Evolutionary conservation across 2,888 invertebrate genomes (phyloP).

Genomic region (Torymus aiolomorphi): DNA sequence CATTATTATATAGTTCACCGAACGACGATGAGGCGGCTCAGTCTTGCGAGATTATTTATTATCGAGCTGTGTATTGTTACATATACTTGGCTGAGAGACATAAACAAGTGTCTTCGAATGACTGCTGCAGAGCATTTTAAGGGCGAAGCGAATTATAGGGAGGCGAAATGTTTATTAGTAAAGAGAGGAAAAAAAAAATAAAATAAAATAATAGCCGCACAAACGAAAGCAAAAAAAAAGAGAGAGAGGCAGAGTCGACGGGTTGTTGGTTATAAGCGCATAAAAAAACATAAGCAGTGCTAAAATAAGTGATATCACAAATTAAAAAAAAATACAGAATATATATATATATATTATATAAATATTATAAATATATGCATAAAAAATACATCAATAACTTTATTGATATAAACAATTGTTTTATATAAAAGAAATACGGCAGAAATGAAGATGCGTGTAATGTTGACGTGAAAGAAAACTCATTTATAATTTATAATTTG

Average conservation of each 20-base stretch:
- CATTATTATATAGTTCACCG: no score
- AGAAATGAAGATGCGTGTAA: conserved; percentile 60
- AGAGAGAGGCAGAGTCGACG: neutral
- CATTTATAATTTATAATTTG: conserved; percentile 49
- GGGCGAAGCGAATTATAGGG: no score
- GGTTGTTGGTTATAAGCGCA: conserved; percentile 31
- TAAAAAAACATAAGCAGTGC: conserved; percentile 43
- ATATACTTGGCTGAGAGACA: no score
- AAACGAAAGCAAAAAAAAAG: neutral
- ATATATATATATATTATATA: conserved; percentile 59
- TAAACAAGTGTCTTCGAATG: no score
- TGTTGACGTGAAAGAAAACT: conserved; percentile 59
- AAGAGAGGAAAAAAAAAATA: no score
- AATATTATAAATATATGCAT: conserved; percentile 50
- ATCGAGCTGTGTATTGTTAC: no score
- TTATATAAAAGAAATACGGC: conserved; percentile 63
- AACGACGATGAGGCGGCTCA: no score
- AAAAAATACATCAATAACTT: conserved; percentile 60
- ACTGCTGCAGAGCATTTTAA: no score
- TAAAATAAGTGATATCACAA: conserved; percentile 51
- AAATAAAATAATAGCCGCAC: no score
- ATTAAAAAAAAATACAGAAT: conserved; percentile 13
- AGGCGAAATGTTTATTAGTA: no score
- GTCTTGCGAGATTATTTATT: no score
- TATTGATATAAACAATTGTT: conserved; percentile 62